A percentile compares a stretch with the other conserved stretches of the same genome.
Conservation (phyloP, 2,888 invertebrate genomes). For the Allolobophora icterica region DNA sequence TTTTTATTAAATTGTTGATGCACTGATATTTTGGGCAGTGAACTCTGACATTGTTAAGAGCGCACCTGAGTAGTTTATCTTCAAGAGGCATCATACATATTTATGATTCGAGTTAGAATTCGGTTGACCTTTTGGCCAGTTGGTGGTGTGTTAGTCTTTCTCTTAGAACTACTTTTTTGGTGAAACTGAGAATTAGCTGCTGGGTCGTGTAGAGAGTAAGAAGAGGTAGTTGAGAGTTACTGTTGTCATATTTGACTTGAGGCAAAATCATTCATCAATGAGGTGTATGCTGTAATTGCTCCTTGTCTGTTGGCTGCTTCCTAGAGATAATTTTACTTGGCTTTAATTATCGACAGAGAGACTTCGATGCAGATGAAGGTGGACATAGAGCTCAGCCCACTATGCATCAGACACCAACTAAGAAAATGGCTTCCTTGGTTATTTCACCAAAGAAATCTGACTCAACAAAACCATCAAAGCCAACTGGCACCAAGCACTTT, state of each 20-base stretch:
- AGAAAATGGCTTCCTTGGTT: conserved; percentile 12
- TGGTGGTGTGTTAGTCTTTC: neutral
- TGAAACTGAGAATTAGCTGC: neutral
- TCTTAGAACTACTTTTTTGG: neutral
- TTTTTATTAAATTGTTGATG: neutral
- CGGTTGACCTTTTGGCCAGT: neutral
- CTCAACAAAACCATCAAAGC: conserved; percentile 24
- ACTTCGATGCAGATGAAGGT: neutral
- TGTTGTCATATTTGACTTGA: neutral
- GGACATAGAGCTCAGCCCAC: neutral
- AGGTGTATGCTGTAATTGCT: neutral
- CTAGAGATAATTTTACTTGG: neutral
- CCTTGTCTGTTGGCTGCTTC: neutral
- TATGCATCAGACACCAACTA: neutral
- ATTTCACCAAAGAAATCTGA: conserved; percentile 19
- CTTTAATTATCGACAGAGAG: neutral
- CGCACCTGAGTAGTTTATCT: no score
- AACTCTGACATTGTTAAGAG: no score
- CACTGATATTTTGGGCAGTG: neutral
- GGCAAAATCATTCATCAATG: neutral
- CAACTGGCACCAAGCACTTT: conserved; percentile 54
- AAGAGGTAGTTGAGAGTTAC: neutral
- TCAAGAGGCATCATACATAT: no score
- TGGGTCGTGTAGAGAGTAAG: neutral
- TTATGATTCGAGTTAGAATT: no score